phyloP scores from a whole-genome alignment of 2,797 vertebrate species.

The Siniperca undulata region DNA sequence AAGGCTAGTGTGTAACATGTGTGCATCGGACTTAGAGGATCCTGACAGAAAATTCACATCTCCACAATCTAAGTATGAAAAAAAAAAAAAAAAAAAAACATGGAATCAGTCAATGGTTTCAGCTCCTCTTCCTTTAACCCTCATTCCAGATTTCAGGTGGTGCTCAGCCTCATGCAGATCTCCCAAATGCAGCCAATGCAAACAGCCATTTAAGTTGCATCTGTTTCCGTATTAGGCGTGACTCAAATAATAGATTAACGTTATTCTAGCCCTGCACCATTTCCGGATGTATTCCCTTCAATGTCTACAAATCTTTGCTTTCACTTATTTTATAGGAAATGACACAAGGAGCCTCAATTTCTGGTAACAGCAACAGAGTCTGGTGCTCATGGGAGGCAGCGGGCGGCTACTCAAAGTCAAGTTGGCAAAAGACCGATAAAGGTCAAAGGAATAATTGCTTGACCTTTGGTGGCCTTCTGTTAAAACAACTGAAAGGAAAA shows the following conservation, averaged over 20 bases:
- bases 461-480: constrained; percentile 51
- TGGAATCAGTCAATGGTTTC: neutral
- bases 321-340: neutral
- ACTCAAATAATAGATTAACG: neutral
- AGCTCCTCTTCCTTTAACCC: neutral
- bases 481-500: constrained; percentile 38
- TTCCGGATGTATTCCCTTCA: neutral
- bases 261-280: neutral
- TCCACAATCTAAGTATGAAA: neutral
- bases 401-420: constrained; percentile 29
- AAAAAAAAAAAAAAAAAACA: neutral
- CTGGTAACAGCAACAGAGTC: constrained; percentile 6
- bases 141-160: neutral
- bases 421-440: constrained; percentile 47
- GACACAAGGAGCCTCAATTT: neutral
- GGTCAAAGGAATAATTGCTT: constrained; percentile 70
- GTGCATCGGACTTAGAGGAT: neutral
- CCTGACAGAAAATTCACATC: neutral
- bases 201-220: neutral
- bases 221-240: neutral
- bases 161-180: neutral
- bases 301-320: neutral
- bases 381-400: constrained; percentile 34
- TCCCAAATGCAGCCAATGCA: neutral
- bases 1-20: neutral